A percentile compares a stretch with the other conserved stretches of the same genome.
Conservation (phyloP, 2,888 invertebrate species). For the Drosophila infuscata region DNA sequence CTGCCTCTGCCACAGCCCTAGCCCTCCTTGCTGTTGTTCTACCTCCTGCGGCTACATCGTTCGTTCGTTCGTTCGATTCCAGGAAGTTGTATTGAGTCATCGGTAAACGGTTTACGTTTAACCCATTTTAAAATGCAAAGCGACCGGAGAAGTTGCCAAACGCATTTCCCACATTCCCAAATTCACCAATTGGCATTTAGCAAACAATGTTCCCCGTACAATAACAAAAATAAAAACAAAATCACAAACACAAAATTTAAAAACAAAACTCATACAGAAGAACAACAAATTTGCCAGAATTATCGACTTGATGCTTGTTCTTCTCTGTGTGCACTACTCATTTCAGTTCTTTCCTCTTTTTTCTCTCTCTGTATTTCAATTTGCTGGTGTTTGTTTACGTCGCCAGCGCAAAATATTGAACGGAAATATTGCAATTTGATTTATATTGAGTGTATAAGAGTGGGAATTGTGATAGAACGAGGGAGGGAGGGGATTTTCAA, state of each 20-base stretch:
- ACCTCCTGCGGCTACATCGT: conserved; percentile 10
- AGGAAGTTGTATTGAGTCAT: conserved; percentile 78
- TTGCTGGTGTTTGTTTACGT: conserved; percentile 76
- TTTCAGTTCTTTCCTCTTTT: background rate
- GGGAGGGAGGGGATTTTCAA: conserved; percentile 8
- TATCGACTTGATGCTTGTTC: conserved; percentile 34
- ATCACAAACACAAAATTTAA: conserved; percentile 15
- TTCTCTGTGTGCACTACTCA: background rate
- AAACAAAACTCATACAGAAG: background rate
- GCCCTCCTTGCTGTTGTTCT: background rate
- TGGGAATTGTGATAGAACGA: background rate
- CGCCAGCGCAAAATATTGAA: conserved; percentile 74
- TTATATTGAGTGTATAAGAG: conserved; percentile 50
- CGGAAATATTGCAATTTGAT: conserved; percentile 79
- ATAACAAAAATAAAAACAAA: conserved; percentile 3
- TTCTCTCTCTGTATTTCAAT: conserved; percentile 58
- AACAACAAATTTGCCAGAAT: conserved; percentile 35
- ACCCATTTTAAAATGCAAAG: conserved; percentile 77
- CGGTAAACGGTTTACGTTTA: conserved; percentile 81
- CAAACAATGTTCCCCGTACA: conserved; percentile 67
- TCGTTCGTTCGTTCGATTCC: conserved; percentile 45
- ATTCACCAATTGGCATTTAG: conserved; percentile 63
- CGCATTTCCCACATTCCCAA: conserved; percentile 64
- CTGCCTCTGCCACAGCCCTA: background rate
- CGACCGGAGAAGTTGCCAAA: conserved; percentile 36